Conservation (phyloP, 1,140 invertebrate species). For the Hermetia illucens region DNA sequence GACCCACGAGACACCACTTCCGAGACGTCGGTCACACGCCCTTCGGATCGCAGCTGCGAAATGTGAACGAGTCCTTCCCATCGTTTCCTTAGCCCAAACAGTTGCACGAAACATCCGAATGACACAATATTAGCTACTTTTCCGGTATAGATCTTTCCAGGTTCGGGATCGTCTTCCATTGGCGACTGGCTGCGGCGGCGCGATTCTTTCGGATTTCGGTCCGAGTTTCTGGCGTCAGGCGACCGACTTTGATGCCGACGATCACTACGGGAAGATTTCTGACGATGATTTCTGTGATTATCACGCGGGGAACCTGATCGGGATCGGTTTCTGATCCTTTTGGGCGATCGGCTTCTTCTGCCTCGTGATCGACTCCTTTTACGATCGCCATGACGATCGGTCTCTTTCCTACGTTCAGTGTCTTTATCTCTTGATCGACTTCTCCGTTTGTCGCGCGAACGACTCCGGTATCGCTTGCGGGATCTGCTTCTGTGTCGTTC, state of each 20-base stretch:
- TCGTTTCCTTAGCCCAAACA: constrained; percentile 75
- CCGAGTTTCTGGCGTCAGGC: constrained; percentile 13
- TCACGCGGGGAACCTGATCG: background rate
- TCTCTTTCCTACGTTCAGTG: constrained; percentile 13
- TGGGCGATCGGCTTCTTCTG: constrained; percentile 15
- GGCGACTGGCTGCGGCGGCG: constrained; percentile 22
- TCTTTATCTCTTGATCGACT: constrained; percentile 14
- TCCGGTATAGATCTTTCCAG: constrained; percentile 77
- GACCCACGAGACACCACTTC: constrained; percentile 88
- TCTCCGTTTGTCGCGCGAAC: constrained; percentile 14
- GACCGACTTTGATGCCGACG: constrained; percentile 11
- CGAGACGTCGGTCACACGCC: constrained; percentile 83
- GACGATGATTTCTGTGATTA: background rate
- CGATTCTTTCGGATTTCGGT: constrained; percentile 10
- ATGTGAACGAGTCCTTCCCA: constrained; percentile 97
- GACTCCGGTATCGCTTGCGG: constrained; percentile 20
- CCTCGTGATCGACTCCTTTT: constrained; percentile 25
- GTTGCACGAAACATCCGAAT: constrained; percentile 95
- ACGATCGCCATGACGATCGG: constrained; percentile 16
- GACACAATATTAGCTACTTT: constrained; percentile 91
- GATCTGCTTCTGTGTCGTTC: constrained; percentile 18
- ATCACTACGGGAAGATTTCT: background rate
- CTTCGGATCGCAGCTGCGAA: constrained; percentile 84
- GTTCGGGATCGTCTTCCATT: constrained; percentile 46
- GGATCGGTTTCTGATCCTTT: constrained; percentile 24